A percentile compares a stretch with the other conserved stretches of the same genome.
Conservation (phyloP, 2,113 vertebrate genomes). For the Meleagris gallopavo region DNA sequence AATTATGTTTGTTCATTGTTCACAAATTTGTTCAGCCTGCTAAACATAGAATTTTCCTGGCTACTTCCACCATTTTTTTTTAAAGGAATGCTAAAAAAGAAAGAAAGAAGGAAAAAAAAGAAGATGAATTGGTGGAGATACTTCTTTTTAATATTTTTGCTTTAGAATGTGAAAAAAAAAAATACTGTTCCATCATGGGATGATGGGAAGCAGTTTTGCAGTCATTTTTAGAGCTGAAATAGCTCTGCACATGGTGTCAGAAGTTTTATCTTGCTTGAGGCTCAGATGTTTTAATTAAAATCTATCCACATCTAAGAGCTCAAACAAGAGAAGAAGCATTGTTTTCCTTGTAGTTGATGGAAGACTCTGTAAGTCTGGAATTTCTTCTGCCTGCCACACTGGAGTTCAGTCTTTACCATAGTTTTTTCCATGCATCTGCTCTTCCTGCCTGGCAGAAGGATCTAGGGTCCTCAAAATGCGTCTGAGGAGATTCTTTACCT, state of each 20-base stretch:
- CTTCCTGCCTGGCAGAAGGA: background rate
- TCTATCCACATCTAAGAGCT: background rate
- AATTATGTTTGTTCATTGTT: background rate
- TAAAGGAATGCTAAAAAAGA: background rate
- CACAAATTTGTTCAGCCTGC: background rate
- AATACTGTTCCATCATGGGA: background rate
- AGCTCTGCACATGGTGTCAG: background rate
- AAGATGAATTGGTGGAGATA: rapidly evolving
- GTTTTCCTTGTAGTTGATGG: background rate
- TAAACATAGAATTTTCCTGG: background rate
- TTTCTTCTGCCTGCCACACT: background rate
- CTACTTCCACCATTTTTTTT: background rate
- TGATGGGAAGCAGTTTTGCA: background rate
- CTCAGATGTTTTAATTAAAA: background rate
- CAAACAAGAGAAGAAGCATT: background rate
- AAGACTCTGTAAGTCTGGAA: background rate
- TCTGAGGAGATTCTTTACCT: background rate
- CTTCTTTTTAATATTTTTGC: background rate
- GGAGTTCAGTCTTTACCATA: background rate
- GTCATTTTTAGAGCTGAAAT: background rate
- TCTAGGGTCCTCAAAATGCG: background rate
- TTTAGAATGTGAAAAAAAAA: background rate
- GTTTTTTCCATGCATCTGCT: background rate
- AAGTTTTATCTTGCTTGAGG: background rate
- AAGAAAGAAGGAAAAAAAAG: background rate